A percentile compares a stretch with the other conserved stretches of the same genome.
These are phyloP conservation scores for Plectrocnemia conspersa DNA, from an alignment of 1,140 invertebrate species.

Conservation along the genomic window DNA sequence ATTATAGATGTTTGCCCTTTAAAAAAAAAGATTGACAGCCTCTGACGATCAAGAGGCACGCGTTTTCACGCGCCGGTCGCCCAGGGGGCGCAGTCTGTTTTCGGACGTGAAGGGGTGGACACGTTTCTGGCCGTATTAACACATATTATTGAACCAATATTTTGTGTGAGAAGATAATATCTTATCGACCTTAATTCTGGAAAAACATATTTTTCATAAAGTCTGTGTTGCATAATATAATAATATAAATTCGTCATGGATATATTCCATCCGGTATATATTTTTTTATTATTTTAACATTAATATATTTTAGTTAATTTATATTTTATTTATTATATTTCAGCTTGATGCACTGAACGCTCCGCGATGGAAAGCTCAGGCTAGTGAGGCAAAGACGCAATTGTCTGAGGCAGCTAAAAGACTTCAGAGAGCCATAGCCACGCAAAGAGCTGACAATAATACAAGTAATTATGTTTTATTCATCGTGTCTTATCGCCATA, in stretches of 20 bases:
- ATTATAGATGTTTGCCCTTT: too few relatives aligned
- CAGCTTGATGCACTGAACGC: constrained; percentile 50
- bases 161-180: too few relatives aligned
- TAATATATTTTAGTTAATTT: neutral
- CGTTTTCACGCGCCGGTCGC: too few relatives aligned
- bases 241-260: neutral
- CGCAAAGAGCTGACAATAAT: constrained; percentile 45
- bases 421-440: constrained; percentile 44
- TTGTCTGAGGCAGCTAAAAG: constrained; percentile 42
- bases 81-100: too few relatives aligned
- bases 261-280: neutral
- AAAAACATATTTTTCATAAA: too few relatives aligned
- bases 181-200: too few relatives aligned
- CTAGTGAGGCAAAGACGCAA: constrained; percentile 44
- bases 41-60: too few relatives aligned
- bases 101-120: too few relatives aligned
- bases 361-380: constrained; percentile 45
- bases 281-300: constrained; percentile 7
- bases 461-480: constrained; percentile 39
- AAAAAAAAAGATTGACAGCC: too few relatives aligned
- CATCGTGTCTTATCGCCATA: neutral
- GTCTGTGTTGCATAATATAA: too few relatives aligned
- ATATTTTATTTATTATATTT: constrained; percentile 20
- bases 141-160: too few relatives aligned
- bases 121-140: too few relatives aligned